Conservation (phyloP, 2,113 vertebrate genomes). For the Callithrix jacchus region DNA sequence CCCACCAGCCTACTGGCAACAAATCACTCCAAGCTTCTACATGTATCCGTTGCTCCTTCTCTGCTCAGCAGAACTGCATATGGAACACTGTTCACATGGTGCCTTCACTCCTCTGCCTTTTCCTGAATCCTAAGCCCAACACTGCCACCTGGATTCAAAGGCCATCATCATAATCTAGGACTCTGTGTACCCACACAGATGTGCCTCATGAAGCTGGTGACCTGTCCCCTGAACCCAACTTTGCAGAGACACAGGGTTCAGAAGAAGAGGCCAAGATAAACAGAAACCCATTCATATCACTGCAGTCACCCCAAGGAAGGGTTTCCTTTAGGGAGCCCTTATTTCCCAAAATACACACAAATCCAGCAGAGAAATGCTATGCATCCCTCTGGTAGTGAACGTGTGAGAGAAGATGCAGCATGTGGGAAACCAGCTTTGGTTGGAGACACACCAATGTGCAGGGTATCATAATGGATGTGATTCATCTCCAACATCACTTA, state of each 20-base stretch:
- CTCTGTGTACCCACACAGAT: background rate
- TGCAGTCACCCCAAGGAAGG: background rate
- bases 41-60: background rate
- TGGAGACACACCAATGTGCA: background rate
- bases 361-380: background rate
- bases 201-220: background rate
- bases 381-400: background rate
- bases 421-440: accelerated
- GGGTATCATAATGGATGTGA: background rate
- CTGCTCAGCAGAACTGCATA: background rate
- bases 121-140: background rate
- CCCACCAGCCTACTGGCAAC: background rate
- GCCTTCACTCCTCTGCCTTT: background rate
- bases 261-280: background rate
- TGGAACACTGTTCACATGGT: background rate
- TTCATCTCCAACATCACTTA: background rate
- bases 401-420: accelerated
- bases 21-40: background rate
- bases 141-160: background rate
- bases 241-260: background rate
- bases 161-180: background rate
- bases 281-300: background rate
- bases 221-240: background rate
- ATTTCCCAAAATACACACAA: background rate
- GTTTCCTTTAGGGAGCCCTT: background rate